phyloP scores from a whole-genome alignment of 2,113 vertebrate species.

The Lathamus discolor region DNA sequence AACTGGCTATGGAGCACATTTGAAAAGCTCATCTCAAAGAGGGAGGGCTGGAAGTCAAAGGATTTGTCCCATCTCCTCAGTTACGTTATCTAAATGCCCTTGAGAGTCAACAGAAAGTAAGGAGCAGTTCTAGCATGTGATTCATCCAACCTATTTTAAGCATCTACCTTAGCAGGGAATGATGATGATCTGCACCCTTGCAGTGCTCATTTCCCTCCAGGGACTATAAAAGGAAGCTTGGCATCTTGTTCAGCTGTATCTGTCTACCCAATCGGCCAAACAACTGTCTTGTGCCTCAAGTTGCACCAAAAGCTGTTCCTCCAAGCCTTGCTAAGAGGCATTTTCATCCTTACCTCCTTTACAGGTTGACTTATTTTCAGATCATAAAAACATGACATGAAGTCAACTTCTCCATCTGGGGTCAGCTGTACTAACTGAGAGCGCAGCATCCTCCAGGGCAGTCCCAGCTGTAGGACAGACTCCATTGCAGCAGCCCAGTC shows the following conservation, averaged over 20 bases:
- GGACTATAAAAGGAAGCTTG: constrained; percentile 32
- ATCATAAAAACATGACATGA: constrained; percentile 87
- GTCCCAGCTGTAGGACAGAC: constrained; percentile 82
- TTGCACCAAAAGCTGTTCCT: neutral
- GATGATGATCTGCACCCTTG: constrained; percentile 9
- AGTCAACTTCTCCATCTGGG: constrained; percentile 81
- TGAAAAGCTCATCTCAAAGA: neutral
- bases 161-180: constrained; percentile 49
- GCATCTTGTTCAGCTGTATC: neutral
- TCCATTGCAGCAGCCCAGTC: constrained; percentile 89
- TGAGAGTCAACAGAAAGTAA: neutral
- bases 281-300: neutral
- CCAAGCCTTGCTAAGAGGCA: neutral
- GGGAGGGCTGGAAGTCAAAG: neutral
- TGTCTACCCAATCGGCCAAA: neutral
- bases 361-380: constrained; percentile 78
- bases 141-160: constrained; percentile 55
- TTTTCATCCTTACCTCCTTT: constrained; percentile 78
- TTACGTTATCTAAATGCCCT: neutral
- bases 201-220: constrained; percentile 4
- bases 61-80: neutral
- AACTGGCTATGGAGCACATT: neutral
- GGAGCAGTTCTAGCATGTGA: constrained; percentile 40
- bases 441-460: constrained; percentile 92
- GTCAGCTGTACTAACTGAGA: constrained; percentile 73